A percentile compares a stretch with the other conserved stretches of the same genome.
Conservation (phyloP, 2,797 vertebrate species). For the Gallinago solitaria region DNA sequence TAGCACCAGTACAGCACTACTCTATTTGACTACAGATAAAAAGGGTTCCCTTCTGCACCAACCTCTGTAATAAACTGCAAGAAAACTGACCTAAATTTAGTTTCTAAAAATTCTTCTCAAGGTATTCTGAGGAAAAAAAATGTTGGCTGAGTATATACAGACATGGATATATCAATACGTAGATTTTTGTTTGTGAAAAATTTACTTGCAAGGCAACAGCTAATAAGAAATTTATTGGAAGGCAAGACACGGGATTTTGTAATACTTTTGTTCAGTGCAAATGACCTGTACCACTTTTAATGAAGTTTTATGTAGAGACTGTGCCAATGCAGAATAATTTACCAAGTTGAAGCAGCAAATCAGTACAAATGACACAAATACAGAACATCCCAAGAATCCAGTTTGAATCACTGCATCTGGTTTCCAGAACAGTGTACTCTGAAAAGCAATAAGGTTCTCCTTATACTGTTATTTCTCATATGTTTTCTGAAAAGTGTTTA, state of each 20-base stretch:
- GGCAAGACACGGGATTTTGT: background rate
- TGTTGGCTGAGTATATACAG: background rate
- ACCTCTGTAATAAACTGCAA: background rate
- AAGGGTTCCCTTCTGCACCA: background rate
- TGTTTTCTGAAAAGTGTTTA: background rate
- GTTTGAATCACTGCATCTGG: background rate
- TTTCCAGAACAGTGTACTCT: background rate
- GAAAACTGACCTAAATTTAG: slow-evolving; percentile 1
- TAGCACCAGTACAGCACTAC: background rate
- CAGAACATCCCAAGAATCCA: background rate
- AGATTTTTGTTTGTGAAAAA: background rate
- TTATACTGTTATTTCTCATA: background rate
- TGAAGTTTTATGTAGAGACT: background rate
- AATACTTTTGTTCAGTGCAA: background rate
- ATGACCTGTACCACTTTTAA: background rate
- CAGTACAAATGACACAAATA: background rate
- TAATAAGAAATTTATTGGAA: background rate
- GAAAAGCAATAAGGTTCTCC: background rate
- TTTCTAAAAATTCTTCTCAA: slow-evolving; percentile 30
- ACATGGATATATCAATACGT: accelerated
- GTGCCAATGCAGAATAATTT: background rate
- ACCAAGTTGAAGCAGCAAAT: background rate
- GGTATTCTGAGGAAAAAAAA: background rate
- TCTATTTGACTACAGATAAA: background rate
- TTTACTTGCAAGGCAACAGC: background rate